These are phyloP conservation scores for Platyscapa corneri DNA, from an alignment of 1,140 invertebrate genomes.

Conservation along the genomic window DNA sequence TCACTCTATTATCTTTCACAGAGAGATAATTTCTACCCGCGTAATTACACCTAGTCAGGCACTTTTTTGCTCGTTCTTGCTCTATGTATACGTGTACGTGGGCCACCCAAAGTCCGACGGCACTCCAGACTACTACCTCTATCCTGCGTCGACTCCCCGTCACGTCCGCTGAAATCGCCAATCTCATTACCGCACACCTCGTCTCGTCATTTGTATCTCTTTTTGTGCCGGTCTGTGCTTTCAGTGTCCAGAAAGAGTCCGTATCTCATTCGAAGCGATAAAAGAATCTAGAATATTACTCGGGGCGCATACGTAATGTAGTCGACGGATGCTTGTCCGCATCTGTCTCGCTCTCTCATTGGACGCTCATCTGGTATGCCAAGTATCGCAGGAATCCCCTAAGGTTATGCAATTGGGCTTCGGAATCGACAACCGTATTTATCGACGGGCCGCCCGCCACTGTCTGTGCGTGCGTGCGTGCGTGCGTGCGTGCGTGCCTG, in stretches of 20 bases:
- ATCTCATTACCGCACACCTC: constrained; percentile 38
- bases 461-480: not conserved
- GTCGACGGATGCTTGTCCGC: not conserved
- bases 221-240: not conserved
- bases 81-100: not conserved
- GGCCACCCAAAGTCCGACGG: not conserved
- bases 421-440: constrained; percentile 30
- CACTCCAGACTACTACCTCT: not conserved
- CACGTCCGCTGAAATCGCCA: constrained; percentile 27
- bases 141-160: not conserved
- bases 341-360: not conserved
- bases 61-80: not conserved
- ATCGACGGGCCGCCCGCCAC: not conserved
- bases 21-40: constrained; percentile 9
- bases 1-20: not conserved
- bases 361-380: constrained; percentile 23
- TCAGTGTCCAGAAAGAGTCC: constrained; percentile 1
- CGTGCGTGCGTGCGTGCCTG: not conserved
- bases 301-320: constrained; percentile 33
- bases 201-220: not conserved
- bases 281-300: constrained; percentile 28
- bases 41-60: not conserved
- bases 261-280: not conserved
- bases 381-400: constrained; percentile 38
- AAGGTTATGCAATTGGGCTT: constrained; percentile 42